Percentiles rank a stretch among this genome's conserved stretches.
Conservation (phyloP, 1,140 invertebrate species). For the Drosophila novamexicana region DNA sequence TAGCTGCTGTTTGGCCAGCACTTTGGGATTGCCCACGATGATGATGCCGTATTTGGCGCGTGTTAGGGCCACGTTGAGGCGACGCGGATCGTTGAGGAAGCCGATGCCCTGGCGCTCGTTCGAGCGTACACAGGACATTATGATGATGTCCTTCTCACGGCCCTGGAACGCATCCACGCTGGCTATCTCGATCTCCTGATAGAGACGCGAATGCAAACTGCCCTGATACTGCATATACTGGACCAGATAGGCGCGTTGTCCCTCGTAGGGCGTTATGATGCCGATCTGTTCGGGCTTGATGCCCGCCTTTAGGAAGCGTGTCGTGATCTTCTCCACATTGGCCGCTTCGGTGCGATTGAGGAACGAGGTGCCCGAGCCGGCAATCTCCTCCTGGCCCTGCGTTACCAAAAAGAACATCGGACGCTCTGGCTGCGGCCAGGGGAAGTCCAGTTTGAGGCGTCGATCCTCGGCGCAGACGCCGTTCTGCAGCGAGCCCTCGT, state of each 20-base stretch:
- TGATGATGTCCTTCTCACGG: conserved; percentile 99
- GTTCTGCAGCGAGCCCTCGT: conserved; percentile 99
- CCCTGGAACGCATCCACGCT: conserved; percentile 99
- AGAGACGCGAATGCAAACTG: conserved; percentile 97
- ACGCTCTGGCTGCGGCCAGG: conserved; percentile 97
- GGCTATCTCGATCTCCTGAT: conserved; percentile 99
- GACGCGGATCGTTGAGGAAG: conserved; percentile 98
- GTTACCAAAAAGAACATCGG: conserved; percentile 99
- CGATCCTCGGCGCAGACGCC: conserved; percentile 98
- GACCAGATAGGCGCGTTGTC: conserved; percentile 98
- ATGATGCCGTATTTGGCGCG: conserved; percentile 99
- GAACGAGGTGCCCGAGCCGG: conserved; percentile 98
- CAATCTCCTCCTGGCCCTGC: conserved; percentile 99
- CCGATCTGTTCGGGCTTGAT: conserved; percentile 99
- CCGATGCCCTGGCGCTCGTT: conserved; percentile 97
- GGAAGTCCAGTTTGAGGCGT: conserved; percentile 96
- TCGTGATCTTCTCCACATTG: conserved; percentile 99
- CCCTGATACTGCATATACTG: conserved; percentile 99
- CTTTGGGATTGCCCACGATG: conserved; percentile 99
- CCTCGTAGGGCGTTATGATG: conserved; percentile 99
- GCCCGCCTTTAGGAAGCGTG: conserved; percentile 96
- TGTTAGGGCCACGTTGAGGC: conserved; percentile 99
- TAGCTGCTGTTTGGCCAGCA: conserved; percentile 98
- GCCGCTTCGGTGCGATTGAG: conserved; percentile 99
- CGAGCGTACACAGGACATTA: conserved; percentile 98